These are phyloP conservation scores for Passer domesticus DNA, from an alignment of 2,113 vertebrate genomes.

Conservation along the genomic window DNA sequence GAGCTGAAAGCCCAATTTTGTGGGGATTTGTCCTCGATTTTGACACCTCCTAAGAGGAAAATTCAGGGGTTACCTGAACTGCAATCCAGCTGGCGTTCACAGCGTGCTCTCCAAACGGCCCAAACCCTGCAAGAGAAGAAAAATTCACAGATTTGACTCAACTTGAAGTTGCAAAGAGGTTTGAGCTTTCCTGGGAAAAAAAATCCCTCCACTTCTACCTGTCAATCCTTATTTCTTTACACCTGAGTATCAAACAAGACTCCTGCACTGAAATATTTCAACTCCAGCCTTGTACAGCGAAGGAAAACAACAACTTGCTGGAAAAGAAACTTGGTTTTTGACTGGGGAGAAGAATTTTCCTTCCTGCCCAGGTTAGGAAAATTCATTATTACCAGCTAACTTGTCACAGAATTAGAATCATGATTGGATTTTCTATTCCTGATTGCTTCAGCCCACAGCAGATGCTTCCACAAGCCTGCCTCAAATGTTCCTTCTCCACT, in stretches of 20 bases:
- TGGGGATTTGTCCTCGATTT: neutral
- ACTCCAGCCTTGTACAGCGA: neutral
- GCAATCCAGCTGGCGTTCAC: conserved; percentile 84
- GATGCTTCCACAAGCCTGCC: neutral
- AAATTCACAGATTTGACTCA: neutral
- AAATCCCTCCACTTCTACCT: neutral
- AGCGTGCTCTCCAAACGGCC: conserved; percentile 79
- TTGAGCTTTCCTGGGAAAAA: neutral
- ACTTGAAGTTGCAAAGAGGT: neutral
- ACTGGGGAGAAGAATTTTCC: neutral
- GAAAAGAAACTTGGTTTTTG: neutral
- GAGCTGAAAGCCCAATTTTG: neutral
- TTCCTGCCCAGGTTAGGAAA: neutral
- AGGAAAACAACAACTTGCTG: neutral
- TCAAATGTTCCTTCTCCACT: neutral
- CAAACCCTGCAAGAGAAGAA: conserved; percentile 75
- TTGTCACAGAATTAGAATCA: neutral
- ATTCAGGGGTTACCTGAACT: conserved; percentile 73
- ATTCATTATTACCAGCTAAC: neutral
- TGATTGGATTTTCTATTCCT: neutral
- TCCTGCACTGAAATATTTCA: neutral
- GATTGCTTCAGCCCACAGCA: neutral
- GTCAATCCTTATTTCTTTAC: neutral
- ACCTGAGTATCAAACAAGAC: neutral
- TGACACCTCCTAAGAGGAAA: neutral